phyloP scores from a whole-genome alignment of 2,113 vertebrate species.

The Penelope pileata region DNA sequence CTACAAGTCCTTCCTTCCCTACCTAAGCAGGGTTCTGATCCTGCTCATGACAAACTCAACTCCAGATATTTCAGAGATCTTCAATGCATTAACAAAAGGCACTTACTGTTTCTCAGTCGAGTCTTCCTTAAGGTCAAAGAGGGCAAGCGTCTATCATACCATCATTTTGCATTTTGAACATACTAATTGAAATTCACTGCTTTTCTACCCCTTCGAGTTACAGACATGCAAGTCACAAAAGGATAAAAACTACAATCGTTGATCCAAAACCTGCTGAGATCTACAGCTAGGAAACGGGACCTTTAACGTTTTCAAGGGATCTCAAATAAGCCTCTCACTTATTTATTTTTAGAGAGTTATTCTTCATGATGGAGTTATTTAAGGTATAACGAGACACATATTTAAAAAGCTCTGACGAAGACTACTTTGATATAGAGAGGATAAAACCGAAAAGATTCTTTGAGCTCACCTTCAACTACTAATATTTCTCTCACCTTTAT shows the following conservation, averaged over 20 bases:
- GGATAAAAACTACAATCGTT: neutral
- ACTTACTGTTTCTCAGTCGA: neutral
- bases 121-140: neutral
- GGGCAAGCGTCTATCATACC: neutral
- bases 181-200: neutral
- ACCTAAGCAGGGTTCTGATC: neutral
- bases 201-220: neutral
- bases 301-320: neutral
- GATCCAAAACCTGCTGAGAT: conserved; percentile 14
- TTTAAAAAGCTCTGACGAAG: neutral
- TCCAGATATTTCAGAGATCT: neutral
- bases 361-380: neutral
- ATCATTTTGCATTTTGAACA: neutral
- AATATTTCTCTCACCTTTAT: conserved; percentile 31
- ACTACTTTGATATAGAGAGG: neutral
- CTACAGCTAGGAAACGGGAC: conserved; percentile 17
- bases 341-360: neutral
- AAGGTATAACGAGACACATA: neutral
- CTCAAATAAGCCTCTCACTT: conserved; percentile 11
- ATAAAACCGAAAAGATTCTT: neutral
- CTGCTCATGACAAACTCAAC: neutral
- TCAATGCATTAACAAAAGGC: neutral
- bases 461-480: neutral
- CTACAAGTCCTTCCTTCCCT: neutral
- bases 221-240: neutral